Evolutionary conservation across 2,888 invertebrate genomes (phyloP).

Genomic region (Pristionchus exspectatus): DNA sequence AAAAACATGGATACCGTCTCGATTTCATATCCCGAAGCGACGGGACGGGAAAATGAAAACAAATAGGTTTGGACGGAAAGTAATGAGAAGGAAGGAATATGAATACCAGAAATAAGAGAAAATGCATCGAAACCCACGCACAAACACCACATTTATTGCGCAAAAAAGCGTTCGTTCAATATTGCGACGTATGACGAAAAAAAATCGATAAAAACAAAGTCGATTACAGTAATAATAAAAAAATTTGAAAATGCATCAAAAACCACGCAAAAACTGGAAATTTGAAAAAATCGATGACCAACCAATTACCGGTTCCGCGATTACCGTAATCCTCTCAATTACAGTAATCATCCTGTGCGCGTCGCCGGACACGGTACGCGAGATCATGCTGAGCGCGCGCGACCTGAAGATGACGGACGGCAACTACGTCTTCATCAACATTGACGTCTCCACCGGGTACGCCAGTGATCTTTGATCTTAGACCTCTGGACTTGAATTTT

Average conservation of each 20-base stretch:
- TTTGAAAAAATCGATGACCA: not conserved
- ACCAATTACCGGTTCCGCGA: not conserved
- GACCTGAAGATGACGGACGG: conserved; percentile 95
- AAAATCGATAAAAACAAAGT: no score
- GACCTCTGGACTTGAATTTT: conserved; percentile 1
- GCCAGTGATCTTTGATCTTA: conserved; percentile 75
- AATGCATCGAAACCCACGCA: not conserved
- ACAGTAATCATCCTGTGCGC: conserved; percentile 96
- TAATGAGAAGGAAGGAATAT: not conserved
- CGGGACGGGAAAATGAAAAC: not conserved
- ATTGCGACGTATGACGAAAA: not conserved
- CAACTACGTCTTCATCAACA: conserved; percentile 98
- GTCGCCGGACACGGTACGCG: conserved; percentile 88
- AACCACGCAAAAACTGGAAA: not conserved
- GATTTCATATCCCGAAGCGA: not conserved
- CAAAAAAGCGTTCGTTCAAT: no score
- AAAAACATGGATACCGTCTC: not conserved
- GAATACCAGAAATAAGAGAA: conserved; percentile 15
- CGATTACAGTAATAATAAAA: no score
- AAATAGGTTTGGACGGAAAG: not conserved
- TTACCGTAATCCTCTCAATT: conserved; percentile 70
- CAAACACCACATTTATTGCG: not conserved
- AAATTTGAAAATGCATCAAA: not conserved
- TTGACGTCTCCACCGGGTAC: conserved; percentile 96
- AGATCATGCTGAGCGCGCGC: conserved; percentile 94